Evolutionary conservation across 2,797 vertebrate genomes (phyloP).

Genomic region (Limnodromus scolopaceus): DNA sequence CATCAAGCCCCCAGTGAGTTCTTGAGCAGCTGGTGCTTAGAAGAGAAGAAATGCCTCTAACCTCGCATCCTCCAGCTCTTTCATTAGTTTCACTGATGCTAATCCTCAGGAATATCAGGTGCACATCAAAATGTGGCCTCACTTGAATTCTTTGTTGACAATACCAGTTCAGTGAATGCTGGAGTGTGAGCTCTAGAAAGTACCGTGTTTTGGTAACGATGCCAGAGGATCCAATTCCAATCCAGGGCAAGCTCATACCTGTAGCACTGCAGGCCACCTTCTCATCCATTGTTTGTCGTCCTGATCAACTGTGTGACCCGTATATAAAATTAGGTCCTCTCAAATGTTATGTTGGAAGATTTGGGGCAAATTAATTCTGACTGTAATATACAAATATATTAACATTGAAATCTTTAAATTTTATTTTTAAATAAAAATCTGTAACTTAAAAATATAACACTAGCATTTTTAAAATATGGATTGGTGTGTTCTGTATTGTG

Average conservation of each 20-base stretch:
- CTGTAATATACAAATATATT: not conserved
- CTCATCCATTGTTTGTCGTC: not conserved
- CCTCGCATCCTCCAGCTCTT: rapidly evolving
- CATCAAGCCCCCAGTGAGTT: not conserved
- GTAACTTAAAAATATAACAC: not conserved
- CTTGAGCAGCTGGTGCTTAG: not conserved
- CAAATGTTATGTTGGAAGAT: not conserved
- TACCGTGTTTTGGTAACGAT: not conserved
- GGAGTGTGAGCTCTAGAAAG: not conserved
- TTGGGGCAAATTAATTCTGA: not conserved
- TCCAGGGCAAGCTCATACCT: not conserved
- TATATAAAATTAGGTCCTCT: not conserved
- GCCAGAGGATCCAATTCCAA: not conserved
- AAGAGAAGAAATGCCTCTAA: not conserved
- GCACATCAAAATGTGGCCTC: not conserved
- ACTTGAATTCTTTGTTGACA: not conserved
- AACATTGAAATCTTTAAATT: not conserved
- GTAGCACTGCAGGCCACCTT: not conserved
- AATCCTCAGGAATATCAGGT: not conserved
- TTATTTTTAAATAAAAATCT: not conserved
- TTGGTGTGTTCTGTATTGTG: not conserved
- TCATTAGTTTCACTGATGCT: not conserved
- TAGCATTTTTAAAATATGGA: not conserved
- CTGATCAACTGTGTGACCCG: not conserved
- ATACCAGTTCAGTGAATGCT: not conserved